phyloP scores from a whole-genome alignment of 2,113 vertebrate genomes.

The Nematolebias whitei region DNA sequence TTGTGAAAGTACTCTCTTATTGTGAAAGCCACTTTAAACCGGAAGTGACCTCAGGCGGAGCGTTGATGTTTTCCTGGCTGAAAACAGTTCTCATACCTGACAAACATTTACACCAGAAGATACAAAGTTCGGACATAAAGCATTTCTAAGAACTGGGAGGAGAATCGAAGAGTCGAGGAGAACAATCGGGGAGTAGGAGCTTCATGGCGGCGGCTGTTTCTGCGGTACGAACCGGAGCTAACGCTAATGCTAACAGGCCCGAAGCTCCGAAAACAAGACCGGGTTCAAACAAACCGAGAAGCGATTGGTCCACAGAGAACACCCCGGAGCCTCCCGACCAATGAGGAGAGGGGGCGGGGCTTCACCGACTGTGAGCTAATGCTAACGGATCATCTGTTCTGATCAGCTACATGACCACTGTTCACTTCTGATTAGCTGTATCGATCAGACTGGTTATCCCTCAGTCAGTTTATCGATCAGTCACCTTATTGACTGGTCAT shows the following conservation, averaged over 20 bases:
- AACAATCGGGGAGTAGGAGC: neutral
- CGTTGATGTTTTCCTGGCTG: conserved; percentile 8
- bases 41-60: conserved; percentile 31
- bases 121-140: neutral
- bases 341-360: too few relatives aligned
- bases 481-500: too few relatives aligned
- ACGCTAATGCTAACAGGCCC: conserved; percentile 50
- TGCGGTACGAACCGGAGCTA: conserved; percentile 47
- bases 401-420: too few relatives aligned
- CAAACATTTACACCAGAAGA: neutral
- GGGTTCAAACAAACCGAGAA: neutral
- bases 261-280: neutral
- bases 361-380: too few relatives aligned
- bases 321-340: too few relatives aligned
- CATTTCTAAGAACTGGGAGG: too few relatives aligned
- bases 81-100: neutral
- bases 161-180: neutral
- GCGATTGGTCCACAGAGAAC: neutral
- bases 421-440: too few relatives aligned
- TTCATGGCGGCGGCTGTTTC: conserved; percentile 60
- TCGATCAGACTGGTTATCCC: too few relatives aligned
- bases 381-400: too few relatives aligned
- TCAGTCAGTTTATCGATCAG: too few relatives aligned
- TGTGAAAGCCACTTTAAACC: neutral
- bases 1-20: too few relatives aligned